These are phyloP conservation scores for Mareca strepera DNA, from an alignment of 2,797 vertebrate genomes.

Conservation along the genomic window DNA sequence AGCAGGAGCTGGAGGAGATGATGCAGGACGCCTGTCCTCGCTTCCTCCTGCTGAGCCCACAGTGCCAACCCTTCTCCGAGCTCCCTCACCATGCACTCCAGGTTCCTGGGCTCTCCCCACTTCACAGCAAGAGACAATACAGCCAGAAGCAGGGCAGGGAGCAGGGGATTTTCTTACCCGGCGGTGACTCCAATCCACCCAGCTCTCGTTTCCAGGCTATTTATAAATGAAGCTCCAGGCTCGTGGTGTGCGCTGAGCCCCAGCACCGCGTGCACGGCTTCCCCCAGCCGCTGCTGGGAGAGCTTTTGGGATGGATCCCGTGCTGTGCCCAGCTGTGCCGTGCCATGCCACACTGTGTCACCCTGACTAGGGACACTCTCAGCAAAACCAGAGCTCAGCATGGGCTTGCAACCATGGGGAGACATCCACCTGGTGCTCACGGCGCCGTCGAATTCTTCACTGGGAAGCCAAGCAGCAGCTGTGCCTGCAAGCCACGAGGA, in stretches of 20 bases:
- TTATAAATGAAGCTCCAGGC: not conserved
- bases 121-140: not conserved
- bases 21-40: fast-evolving
- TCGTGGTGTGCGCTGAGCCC: not conserved
- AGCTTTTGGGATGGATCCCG: not conserved
- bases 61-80: not conserved
- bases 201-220: constrained; percentile 35
- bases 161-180: constrained; percentile 42
- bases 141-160: not conserved
- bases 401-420: not conserved
- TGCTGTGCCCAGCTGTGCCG: not conserved
- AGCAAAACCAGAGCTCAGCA: fast-evolving
- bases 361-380: fast-evolving
- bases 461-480: fast-evolving
- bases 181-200: not conserved
- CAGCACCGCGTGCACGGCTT: not conserved
- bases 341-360: not conserved
- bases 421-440: fast-evolving
- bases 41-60: not conserved
- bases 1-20: not conserved
- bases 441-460: fast-evolving
- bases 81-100: not conserved
- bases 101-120: not conserved
- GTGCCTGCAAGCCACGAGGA: not conserved
- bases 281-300: not conserved